Evolutionary conservation across 2,888 invertebrate species (phyloP), one percentile per base, ranked within the genome.

Genomic region (Opisthograptis luteolata): DNA sequence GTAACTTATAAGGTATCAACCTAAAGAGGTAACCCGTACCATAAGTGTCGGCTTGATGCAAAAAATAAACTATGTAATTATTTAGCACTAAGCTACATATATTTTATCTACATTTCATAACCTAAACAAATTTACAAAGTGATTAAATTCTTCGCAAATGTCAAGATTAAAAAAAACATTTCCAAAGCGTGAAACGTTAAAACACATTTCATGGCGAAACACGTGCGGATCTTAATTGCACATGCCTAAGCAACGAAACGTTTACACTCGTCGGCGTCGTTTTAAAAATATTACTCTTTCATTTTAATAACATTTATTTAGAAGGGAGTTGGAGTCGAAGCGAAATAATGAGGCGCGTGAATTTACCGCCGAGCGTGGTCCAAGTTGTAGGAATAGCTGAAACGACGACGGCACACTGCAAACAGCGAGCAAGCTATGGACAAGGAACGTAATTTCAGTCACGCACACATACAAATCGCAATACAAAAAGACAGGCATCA

Each of bases 321-420:
- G 68, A 66, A 59, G 47, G 64, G 75, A 73, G 69, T 73, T 72
- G 69, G 69, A 68, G 66, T 78, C 67, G 75, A 76, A 73, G 80
- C 65, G 69, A 83, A 86, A 84, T 87, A 88, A 88, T 81, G 87
- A 87, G 83, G 84, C 66, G 76, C 73, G 72, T 73, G 75, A 78
- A 80, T 72, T 76, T 73, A 67, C 63, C 41, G 39, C 40, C 55
- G 45, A 55, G 53, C 46, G 40, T 42, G 37, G 49, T 60, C 50
- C 47, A 35, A 57, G 54, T 43, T 60, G 41, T 45, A 48, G 63
- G 44, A 68, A 73, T 67, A 68, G 68, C 66, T 68, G 57, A 62
- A 61, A 62, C 50, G 55, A 58, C 61, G 60, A 13, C 7, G 58
- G 60, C 53, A 56, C 62, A 50, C 49, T 42, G 24, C n/a, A 43